Evolutionary conservation across 2,888 invertebrate genomes (phyloP).

Genomic region (Drosophila mulleri): DNA sequence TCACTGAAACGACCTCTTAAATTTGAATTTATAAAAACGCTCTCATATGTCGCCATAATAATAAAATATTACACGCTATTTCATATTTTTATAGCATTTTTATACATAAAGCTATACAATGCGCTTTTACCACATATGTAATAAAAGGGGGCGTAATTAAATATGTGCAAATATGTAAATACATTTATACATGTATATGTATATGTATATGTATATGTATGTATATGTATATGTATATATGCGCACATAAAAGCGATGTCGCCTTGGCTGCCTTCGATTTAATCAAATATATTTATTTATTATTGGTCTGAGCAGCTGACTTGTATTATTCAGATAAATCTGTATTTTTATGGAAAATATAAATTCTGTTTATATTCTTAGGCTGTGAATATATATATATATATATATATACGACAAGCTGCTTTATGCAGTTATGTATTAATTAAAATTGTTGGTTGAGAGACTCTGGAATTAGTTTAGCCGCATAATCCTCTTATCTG

Average conservation of each 20-base stretch:
- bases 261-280: background rate
- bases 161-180: background rate
- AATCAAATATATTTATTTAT: background rate
- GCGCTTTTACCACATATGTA: background rate
- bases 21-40: conserved; percentile 6
- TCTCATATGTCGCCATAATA: background rate
- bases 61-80: background rate
- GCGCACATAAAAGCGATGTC: background rate
- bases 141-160: background rate
- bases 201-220: too few relatives aligned
- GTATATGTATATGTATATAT: background rate
- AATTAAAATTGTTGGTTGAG: background rate
- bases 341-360: background rate
- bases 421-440: background rate
- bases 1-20: conserved; percentile 18
- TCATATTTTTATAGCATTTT: background rate
- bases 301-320: background rate
- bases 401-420: too few relatives aligned
- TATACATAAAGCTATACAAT: background rate
- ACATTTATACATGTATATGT: background rate
- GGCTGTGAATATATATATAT: too few relatives aligned
- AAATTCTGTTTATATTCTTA: too few relatives aligned
- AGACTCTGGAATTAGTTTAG: background rate
- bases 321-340: background rate
- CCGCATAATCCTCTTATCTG: background rate